Evolutionary conservation across 2,797 vertebrate genomes (phyloP), one percentile per base, ranked within the genome.

Genomic region (Morelia viridis): DNA sequence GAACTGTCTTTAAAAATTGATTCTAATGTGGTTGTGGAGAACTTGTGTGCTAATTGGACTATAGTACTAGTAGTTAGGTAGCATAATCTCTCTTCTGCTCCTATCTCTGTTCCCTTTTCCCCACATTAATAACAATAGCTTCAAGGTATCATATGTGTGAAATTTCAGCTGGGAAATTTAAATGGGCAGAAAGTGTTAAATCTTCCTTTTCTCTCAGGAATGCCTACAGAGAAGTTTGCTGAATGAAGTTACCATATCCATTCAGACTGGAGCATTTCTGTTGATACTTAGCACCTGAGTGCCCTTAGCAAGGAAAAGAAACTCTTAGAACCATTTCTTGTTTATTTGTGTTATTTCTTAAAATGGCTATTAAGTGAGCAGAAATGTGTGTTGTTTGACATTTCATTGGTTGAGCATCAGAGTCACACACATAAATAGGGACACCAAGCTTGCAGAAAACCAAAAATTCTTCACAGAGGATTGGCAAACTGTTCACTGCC

Each of bases 241-340:
- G 0, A 0, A 68, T 0, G 0, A 68, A 68, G 46, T 60, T 50
- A 89, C 53, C 86, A 8, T 0, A 0, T 68, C 35, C 31, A 58
- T 85, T 56, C 26, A 28, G n/a, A 41, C 4, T 2, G 22, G n/a
- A 13, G 7, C 41, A 65, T 6, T 22, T 65, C 61, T 84, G 13
- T 41, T 57, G 60, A 89, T 91, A 28, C 71, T 94, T 91, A 90
- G 89, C 12, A 92, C 92, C 6, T 1, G 9, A 76, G 76, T 83
- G 12, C 5, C 61, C 62, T 92, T 26, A 84, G 31, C 76, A 90
- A 87, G 87, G 46, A 91, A 93, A 95, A 93, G 93, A 96, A 94
- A 92, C 96, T 95, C 94, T 96, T 94, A 94, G 90, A 96, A 90
- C 85, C 65, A 41, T 94, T 71, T 57, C 85, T 94, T 35, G 46